Base-by-base conservation (phyloP, 2,888 invertebrate species). In the Lissocephala sabroskyi region DNA sequence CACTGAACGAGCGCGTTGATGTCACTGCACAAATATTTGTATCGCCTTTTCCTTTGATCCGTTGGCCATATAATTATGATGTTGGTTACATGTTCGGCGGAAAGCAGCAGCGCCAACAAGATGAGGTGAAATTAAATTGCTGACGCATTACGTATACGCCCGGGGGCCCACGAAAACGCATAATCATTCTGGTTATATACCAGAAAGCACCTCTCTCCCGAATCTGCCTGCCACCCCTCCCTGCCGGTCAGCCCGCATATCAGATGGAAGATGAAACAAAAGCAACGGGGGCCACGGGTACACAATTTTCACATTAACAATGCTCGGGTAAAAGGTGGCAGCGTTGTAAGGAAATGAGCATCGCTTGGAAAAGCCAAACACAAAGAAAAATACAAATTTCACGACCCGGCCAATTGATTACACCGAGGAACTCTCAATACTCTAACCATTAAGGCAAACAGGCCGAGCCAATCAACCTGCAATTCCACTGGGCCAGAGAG, bases 11-110 rank as follows among this genome's bases (percentile, higher is more conserved):
- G 18, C 18, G 23, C 16, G 19, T 62, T 66, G 66, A 66, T 61
- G 65, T 63, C 58, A 66, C 63, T 50, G 47, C 36, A 4, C n/a
- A 70, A 57, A 62, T 42, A 71, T 65, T 35, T 35, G n/a, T n/a
- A n/a, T 35, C 14, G 13, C 16, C 16, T 16, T 35, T 10, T 16
- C 35, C 13, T 35, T 7, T 23, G 3, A 23, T 5, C 23, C 23
- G 16, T 17, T 35, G 35, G 14, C 16, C 6, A 14, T 35, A 35
- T 35, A 14, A 16, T 35, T 35, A 35, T 16, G 13, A 16, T 35
- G 13, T 16, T 13, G 16, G 10, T 35, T 35, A 35, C 35, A 35
- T 35, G 35, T 17, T 13, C 33, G 14, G 17, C 10, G 16, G 35
- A n/a, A n/a, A n/a, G n/a, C 30, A 13, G 11, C 13, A 32, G 30